Evolutionary conservation across 2,113 vertebrate species (phyloP).

Genomic region (Cyprinodon tularosa): DNA sequence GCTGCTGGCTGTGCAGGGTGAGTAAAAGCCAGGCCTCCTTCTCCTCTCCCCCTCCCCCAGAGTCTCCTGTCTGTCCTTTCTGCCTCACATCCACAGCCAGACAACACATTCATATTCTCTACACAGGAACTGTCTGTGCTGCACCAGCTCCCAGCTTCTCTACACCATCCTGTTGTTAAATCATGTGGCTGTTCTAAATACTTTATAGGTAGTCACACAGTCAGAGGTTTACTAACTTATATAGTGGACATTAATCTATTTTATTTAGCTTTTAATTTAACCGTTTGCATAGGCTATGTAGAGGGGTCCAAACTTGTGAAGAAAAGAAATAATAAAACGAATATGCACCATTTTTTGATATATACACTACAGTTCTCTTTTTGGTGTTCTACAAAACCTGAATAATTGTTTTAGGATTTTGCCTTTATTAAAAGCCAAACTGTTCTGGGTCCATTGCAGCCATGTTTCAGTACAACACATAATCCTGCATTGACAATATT

Average conservation of each 20-base stretch:
- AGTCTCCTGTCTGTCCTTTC: slow-evolving; percentile 11
- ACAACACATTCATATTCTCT: slow-evolving; percentile 14
- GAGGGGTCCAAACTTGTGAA: too few relatives aligned
- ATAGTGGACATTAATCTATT: not conserved
- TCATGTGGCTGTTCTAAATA: too few relatives aligned
- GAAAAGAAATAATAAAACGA: too few relatives aligned
- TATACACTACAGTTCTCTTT: too few relatives aligned
- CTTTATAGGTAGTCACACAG: not conserved
- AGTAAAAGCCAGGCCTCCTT: slow-evolving; percentile 30
- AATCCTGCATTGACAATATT: too few relatives aligned
- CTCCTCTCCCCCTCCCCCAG: not conserved
- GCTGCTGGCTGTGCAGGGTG: slow-evolving; percentile 76
- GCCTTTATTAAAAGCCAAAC: too few relatives aligned
- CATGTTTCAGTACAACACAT: too few relatives aligned
- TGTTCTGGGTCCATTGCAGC: too few relatives aligned
- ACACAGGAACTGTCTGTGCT: not conserved
- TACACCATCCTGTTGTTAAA: not conserved
- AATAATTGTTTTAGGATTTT: too few relatives aligned
- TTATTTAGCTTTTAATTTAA: not conserved
- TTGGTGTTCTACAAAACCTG: too few relatives aligned
- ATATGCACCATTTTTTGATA: too few relatives aligned
- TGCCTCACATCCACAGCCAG: slow-evolving; percentile 11
- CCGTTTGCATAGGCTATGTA: too few relatives aligned
- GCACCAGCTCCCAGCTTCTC: not conserved
- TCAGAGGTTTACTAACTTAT: not conserved